These are phyloP conservation scores for Tolypeutes matacus DNA, from an alignment of 2,797 vertebrate species.

Conservation along the genomic window DNA sequence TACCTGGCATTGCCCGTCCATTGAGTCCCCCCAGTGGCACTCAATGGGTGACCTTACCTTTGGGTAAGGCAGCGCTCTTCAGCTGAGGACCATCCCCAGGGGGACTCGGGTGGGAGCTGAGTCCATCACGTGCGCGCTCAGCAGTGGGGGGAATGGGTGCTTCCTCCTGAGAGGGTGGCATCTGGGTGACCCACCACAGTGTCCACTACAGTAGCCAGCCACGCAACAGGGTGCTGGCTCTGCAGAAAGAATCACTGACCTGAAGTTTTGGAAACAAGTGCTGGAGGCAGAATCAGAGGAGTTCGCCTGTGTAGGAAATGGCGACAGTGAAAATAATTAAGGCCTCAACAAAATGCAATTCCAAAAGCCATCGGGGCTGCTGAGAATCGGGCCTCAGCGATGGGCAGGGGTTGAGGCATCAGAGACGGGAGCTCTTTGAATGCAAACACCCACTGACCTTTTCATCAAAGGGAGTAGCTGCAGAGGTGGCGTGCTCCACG, in stretches of 20 bases:
- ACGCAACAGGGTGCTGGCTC: neutral
- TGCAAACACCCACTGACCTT: conserved; percentile 32
- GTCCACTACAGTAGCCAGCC: neutral
- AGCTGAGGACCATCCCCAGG: neutral
- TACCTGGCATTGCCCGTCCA: too few species aligned
- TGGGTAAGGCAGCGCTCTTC: neutral
- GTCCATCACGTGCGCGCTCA: neutral
- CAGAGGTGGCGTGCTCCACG: neutral
- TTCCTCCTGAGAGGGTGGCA: fast-evolving
- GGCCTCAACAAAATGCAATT: neutral
- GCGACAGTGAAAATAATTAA: neutral
- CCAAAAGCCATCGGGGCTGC: neutral
- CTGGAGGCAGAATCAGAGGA: neutral
- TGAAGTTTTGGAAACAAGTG: neutral
- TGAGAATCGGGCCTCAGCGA: neutral
- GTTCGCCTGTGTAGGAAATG: neutral
- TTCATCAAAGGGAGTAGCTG: neutral
- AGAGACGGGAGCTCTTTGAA: neutral
- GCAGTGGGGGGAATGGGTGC: fast-evolving
- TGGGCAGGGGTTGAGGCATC: neutral
- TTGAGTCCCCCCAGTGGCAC: fast-evolving
- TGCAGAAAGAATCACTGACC: neutral
- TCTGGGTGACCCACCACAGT: fast-evolving
- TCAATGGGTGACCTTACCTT: neutral
- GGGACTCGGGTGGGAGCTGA: too few species aligned